Evolutionary conservation across 2,113 vertebrate genomes (phyloP), one percentile per base, ranked within the genome.

Genomic region (Protobothrops mucrosquamatus): DNA sequence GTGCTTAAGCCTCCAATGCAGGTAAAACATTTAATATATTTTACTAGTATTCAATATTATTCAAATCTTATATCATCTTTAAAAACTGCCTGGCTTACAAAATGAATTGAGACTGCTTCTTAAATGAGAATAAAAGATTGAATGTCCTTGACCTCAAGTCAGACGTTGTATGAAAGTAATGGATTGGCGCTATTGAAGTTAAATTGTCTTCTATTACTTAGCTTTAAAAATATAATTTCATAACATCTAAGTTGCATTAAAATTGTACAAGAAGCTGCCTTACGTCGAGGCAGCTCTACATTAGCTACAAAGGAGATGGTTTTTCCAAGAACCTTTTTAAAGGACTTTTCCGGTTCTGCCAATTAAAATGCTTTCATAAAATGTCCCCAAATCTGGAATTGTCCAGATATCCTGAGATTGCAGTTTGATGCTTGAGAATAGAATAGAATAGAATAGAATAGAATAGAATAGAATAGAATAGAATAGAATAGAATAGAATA

Each of bases 111-210:
- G n/a, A 15, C 48, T 55, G 87, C 5, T 54, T 93, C 69, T 43
- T 93, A 93, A 85, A 55, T 0, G 55, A 69, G 56, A 85, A 89
- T 87, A 89, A 61, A 59, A 93, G 12, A 43, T 7, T 2, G 14
- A 89, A 39, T 7, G 57, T 64, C 57, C 59, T 55, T 86, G 69
- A 93, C 85, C 85, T 94, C 46, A 54, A 93, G 69, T 89, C 14
- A 24, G 18, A 39, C 61, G 52, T 91, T 24, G 1, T 20, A 87
- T 3, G 43, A 81, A 91, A 91, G 92, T 91, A 74, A 64, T 61
- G 89, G 92, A 15, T 22, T 54, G 6, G 0, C 92, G 90, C 61
- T 92, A 39, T 18, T 85, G 34, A 55, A 29, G 2, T 18, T 23
- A 29, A 91, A 52, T 55, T 26, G 0, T 14, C 24, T 0, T 0